Percentiles rank a stretch among this genome's conserved stretches.
Evolutionary conservation across 2,797 vertebrate species (phyloP).

Genomic region (Ammospiza maritima): DNA sequence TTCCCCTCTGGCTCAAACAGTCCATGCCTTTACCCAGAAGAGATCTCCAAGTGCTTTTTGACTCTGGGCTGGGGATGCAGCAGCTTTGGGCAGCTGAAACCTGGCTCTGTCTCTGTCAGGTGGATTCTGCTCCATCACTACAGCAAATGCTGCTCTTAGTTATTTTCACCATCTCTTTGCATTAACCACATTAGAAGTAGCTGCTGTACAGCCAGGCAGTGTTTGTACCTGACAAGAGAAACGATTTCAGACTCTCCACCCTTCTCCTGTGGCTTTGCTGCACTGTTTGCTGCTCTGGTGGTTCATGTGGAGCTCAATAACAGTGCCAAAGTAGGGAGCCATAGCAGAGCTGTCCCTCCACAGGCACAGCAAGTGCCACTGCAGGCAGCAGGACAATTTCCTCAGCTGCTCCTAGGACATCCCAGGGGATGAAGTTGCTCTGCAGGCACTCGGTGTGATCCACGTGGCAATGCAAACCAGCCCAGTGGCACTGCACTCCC

Average conservation of each 20-base stretch:
- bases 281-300: not conserved
- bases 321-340: not conserved
- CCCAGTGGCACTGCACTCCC: not conserved
- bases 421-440: not conserved
- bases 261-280: not conserved
- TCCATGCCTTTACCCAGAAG: not conserved
- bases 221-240: not conserved
- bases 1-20: not conserved
- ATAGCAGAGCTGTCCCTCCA: not conserved
- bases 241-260: not conserved
- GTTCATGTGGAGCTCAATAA: not conserved
- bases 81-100: not conserved
- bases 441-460: not conserved
- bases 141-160: not conserved
- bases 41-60: not conserved
- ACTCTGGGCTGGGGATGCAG: not conserved
- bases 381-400: not conserved
- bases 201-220: not conserved
- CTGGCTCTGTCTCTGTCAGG: not conserved
- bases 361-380: fast-evolving
- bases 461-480: not conserved
- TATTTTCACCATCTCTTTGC: not conserved
- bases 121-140: not conserved
- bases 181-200: not conserved
- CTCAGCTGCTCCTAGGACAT: not conserved